Percentiles rank a stretch among this genome's conserved stretches.
Evolutionary conservation across 2,888 invertebrate genomes (phyloP).

Genomic region (Conus canariensis): DNA sequence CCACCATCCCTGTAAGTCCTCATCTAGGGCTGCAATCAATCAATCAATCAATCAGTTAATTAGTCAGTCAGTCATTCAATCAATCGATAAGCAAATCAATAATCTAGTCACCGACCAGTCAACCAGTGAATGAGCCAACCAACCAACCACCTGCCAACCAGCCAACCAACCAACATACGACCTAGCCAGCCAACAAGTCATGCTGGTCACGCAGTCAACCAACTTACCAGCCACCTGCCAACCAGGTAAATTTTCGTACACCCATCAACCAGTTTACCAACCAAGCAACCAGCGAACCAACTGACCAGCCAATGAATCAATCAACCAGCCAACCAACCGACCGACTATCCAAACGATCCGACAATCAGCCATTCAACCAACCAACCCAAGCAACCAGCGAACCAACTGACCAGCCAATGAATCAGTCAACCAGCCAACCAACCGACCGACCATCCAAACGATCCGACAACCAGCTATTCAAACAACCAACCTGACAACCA

Average conservation of each 20-base stretch:
- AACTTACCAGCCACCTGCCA: not conserved
- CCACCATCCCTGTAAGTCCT: conserved; percentile 42
- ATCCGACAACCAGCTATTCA: too few species aligned
- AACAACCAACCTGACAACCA: too few species aligned
- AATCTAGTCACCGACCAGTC: not conserved
- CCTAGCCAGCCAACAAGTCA: too few species aligned
- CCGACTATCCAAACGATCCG: too few species aligned
- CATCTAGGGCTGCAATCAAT: conserved; percentile 39
- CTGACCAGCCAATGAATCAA: too few species aligned
- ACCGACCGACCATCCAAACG: too few species aligned
- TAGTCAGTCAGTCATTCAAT: not conserved
- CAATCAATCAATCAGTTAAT: not conserved
- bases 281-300: not conserved
- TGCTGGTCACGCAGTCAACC: not conserved
- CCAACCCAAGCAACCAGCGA: too few species aligned
- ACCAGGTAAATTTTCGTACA: not conserved
- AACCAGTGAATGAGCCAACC: not conserved
- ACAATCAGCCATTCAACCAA: too few species aligned
- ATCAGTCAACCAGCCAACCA: too few species aligned
- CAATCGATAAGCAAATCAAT: not conserved
- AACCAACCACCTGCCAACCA: not conserved
- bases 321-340: too few species aligned
- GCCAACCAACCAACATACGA: too few species aligned
- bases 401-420: too few species aligned
- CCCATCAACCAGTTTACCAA: not conserved